Percentiles rank a stretch among this genome's conserved stretches.
Conservation (phyloP, 2,888 invertebrate species). For the Latheticus oryzae region DNA sequence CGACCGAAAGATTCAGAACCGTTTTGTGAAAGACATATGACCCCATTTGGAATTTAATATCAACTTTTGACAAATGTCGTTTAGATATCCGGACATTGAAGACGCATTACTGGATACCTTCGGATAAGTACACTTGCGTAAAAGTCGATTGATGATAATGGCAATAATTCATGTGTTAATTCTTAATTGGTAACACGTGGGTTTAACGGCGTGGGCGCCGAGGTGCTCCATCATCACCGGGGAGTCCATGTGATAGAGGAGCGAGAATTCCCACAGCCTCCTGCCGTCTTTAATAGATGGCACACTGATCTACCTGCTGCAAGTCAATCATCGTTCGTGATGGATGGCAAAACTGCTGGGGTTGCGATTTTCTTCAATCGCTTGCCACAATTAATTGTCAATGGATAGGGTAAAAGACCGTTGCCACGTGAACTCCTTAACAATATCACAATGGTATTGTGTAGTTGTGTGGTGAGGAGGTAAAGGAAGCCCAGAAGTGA, state of each 20-base stretch:
- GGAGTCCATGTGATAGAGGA: conserved; percentile 62
- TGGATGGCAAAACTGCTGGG: not conserved
- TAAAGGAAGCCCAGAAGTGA: conserved; percentile 37
- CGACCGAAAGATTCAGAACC: conserved; percentile 50
- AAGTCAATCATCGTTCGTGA: conserved; percentile 53
- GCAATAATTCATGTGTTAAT: conserved; percentile 42
- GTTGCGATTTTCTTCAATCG: conserved; percentile 11
- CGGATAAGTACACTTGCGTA: not conserved
- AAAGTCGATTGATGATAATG: conserved; percentile 17
- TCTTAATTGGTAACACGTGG: conserved; percentile 45
- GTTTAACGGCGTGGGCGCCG: conserved; percentile 49
- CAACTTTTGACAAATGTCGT: conserved; percentile 54
- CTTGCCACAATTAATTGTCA: conserved; percentile 30
- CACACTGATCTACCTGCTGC: conserved; percentile 62
- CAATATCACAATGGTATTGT: conserved; percentile 33
- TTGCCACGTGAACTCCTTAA: conserved; percentile 30
- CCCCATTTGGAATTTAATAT: conserved; percentile 56
- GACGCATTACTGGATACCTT: conserved; percentile 1
- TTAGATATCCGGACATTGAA: conserved; percentile 20
- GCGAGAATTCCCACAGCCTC: conserved; percentile 59
- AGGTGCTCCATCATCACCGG: conserved; percentile 59
- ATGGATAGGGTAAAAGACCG: conserved; percentile 30
- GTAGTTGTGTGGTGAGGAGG: conserved; percentile 29
- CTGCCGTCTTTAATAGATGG: conserved; percentile 60
- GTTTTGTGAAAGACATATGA: conserved; percentile 54